A percentile compares a stretch with the other conserved stretches of the same genome.
Conservation (phyloP, 2,888 invertebrate species). For the Mimumesa dahlbomi region DNA sequence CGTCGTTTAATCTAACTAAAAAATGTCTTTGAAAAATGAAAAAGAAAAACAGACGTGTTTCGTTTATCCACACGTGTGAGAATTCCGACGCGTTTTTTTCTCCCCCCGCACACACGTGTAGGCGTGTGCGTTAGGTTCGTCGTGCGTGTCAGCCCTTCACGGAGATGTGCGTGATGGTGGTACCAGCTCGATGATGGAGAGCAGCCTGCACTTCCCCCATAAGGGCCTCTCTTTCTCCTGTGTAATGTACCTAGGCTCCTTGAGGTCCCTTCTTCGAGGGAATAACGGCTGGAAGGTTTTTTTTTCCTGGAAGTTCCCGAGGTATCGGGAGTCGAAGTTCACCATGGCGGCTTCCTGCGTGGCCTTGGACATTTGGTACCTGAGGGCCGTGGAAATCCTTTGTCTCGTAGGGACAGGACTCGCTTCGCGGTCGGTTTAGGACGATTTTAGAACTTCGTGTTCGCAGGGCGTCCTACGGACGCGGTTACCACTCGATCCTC, state of each 20-base stretch:
- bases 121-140: constrained; percentile 5
- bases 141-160: constrained; percentile 13
- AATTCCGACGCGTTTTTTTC: no score
- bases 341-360: constrained; percentile 11
- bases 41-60: no score
- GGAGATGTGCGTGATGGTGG: constrained; percentile 21
- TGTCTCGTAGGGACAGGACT: constrained; percentile 30
- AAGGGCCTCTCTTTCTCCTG: constrained; percentile 11
- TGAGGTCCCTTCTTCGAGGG: constrained; percentile 11
- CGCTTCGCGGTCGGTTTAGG: neutral
- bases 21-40: no score
- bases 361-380: constrained; percentile 30
- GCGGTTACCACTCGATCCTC: no score
- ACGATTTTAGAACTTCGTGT: neutral
- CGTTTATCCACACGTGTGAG: no score
- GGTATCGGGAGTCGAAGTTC: constrained; percentile 29
- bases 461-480: no score
- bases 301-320: constrained; percentile 42
- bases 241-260: constrained; percentile 9
- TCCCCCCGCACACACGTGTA: no score
- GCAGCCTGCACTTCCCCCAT: constrained; percentile 1
- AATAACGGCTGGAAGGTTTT: constrained; percentile 11
- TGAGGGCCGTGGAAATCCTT: constrained; percentile 31
- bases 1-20: no score
- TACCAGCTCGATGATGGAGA: constrained; percentile 29